Evolutionary conservation across 2,888 invertebrate species (phyloP), one percentile per base, ranked within the genome.

Genomic region (Coenonympha glycerion): DNA sequence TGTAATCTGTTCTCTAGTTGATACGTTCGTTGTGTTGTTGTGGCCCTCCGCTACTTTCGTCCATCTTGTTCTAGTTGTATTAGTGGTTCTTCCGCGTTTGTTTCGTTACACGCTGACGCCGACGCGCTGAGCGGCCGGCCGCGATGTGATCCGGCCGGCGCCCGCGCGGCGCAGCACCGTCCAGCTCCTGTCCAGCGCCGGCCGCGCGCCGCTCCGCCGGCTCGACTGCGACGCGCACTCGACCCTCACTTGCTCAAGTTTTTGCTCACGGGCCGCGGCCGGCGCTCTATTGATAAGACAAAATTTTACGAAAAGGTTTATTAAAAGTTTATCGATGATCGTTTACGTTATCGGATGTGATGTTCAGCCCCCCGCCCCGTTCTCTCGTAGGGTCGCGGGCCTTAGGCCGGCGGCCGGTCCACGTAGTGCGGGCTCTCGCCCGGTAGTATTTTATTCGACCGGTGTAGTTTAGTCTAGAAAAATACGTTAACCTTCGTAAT

Each of bases 1-100:
- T 85, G 85, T 86, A 84, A 84, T 85, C 85, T 85, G 86, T 85
- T 81, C 73, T 73, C 64, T 83, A 79, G 82, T 73, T 71, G 68
- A 76, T 78, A 71, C 68, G 77, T 79, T 79, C 62, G 78, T 84
- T 84, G 78, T 71, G 81, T 84, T 78, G 76, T 81, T 79, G 79
- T 72, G 80, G 82, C 83, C 83, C 83, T 83, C 81, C 69, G 85
- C 78, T 75, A 76, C 69, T 81, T 79, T 84, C 83, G 86, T 85
- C 85, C 85, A 83, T 81, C 79, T 82, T 81, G 76, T 82, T 81
- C 69, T 84, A 83, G 83, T 78, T 76, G 69, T 80, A 76, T 69
- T 65, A 26, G 76, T 79, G 78, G 77, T 73, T 69, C 72, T 68
- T 69, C 71, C 69, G 67, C 69, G 49, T 65, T 64, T 68, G 61